Conservation (phyloP, 1,140 invertebrate species). For the Brachionus rubens region DNA sequence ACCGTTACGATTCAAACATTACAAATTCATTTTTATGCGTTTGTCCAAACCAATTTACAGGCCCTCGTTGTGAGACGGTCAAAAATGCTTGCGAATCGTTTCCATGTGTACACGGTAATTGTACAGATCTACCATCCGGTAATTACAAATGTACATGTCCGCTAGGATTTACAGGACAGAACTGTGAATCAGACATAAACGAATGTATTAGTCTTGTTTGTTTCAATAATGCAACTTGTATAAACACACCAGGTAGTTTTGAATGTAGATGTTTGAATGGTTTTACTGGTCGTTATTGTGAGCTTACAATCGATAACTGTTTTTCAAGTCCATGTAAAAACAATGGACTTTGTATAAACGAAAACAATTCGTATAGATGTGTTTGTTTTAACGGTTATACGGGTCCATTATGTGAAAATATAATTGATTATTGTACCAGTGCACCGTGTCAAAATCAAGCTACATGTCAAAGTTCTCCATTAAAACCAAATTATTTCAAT, state of each 20-base stretch:
- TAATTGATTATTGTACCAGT: not conserved
- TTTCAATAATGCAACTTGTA: slow-evolving; percentile 44
- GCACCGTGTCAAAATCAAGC: slow-evolving; percentile 84
- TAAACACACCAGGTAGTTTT: slow-evolving; percentile 47
- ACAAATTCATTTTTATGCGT: slow-evolving; percentile 62
- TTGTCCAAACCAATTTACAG: slow-evolving; percentile 77
- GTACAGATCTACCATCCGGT: slow-evolving; percentile 65
- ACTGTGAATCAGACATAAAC: slow-evolving; percentile 46
- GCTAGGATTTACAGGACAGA: slow-evolving; percentile 52
- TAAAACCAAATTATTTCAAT: slow-evolving; percentile 35
- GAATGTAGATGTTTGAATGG: slow-evolving; percentile 48
- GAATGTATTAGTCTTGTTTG: slow-evolving; percentile 33
- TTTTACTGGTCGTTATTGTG: slow-evolving; percentile 47
- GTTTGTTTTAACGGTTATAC: slow-evolving; percentile 26
- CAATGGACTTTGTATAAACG: slow-evolving; percentile 49
- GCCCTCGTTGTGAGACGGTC: slow-evolving; percentile 83
- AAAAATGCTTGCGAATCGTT: slow-evolving; percentile 76
- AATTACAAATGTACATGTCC: slow-evolving; percentile 57
- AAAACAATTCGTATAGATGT: slow-evolving; percentile 13
- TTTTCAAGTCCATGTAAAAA: slow-evolving; percentile 49
- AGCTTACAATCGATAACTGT: slow-evolving; percentile 53
- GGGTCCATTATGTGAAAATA: not conserved
- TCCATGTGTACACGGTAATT: slow-evolving; percentile 77
- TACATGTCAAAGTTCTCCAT: slow-evolving; percentile 65
- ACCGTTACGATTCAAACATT: slow-evolving; percentile 6